These are phyloP conservation scores for Tridacna crocea DNA, from an alignment of 2,888 invertebrate species.

Conservation along the genomic window DNA sequence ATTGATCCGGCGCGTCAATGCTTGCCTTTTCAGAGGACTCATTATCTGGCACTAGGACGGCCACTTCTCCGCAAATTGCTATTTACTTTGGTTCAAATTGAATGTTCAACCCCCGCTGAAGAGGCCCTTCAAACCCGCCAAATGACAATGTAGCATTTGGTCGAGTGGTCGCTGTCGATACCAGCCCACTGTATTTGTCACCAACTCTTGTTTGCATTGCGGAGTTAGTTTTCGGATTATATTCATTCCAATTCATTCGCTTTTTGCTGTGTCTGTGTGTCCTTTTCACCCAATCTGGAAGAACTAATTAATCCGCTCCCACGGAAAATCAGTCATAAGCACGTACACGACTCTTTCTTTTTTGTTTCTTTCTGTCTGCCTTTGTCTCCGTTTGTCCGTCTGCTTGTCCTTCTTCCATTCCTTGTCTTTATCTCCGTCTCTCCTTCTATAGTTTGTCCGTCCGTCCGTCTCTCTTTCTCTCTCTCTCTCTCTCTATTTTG, in stretches of 20 bases:
- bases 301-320: conserved; percentile 1
- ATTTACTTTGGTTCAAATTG: conserved; percentile 57
- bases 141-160: conserved; percentile 39
- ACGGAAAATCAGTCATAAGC: no score
- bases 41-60: conserved; percentile 37
- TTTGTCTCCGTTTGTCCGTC: not conserved
- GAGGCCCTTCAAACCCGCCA: conserved; percentile 6
- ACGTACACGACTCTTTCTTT: no score
- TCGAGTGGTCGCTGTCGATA: conserved; percentile 22
- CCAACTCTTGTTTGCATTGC: conserved; percentile 10
- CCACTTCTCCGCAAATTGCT: conserved; percentile 52
- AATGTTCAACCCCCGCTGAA: conserved; percentile 36
- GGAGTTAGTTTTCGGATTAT: not conserved
- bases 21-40: conserved; percentile 34
- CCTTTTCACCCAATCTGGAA: not conserved
- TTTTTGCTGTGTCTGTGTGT: not conserved
- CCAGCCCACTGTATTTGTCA: conserved; percentile 1
- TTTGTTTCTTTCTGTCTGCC: not conserved
- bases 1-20: conserved; percentile 28
- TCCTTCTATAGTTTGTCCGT: no score
- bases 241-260: not conserved
- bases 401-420: no score
- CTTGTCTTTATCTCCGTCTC: no score
- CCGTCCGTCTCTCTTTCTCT: no score
- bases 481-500: no score